phyloP scores from a whole-genome alignment of 2,797 vertebrate genomes.

The Simalia tracyae region DNA sequence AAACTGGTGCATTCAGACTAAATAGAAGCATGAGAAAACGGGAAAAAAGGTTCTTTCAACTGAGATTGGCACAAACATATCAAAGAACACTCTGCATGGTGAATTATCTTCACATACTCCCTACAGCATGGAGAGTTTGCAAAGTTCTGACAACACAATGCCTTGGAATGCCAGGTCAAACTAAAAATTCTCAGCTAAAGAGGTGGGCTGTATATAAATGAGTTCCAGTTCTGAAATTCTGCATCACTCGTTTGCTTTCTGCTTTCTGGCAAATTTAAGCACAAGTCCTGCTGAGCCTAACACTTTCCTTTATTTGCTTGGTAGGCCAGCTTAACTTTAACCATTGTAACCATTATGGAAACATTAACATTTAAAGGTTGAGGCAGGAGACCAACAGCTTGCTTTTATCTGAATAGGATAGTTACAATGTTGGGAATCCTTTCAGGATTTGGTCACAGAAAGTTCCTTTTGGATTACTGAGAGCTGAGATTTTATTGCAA shows the following conservation, averaged over 20 bases:
- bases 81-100: not conserved
- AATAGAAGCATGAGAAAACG: constrained; percentile 19
- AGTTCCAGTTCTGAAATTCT: not conserved
- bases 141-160: constrained; percentile 19
- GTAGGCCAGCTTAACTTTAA: not conserved
- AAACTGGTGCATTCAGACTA: not conserved
- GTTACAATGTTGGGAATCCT: not conserved
- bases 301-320: not conserved
- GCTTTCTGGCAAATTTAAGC: not conserved
- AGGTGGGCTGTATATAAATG: not conserved
- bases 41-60: not conserved
- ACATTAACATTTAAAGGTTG: rapidly evolving
- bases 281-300: not conserved
- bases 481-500: not conserved
- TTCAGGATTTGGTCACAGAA: not conserved
- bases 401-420: rapidly evolving
- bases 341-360: rapidly evolving
- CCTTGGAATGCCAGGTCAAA: constrained; percentile 9
- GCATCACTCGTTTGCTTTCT: not conserved
- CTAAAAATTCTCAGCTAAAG: not conserved
- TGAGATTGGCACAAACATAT: not conserved
- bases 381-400: not conserved
- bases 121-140: not conserved
- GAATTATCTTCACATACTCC: rapidly evolving
- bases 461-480: not conserved